Base-by-base conservation (phyloP, 2,888 invertebrate genomes). In the Ophion costatus region DNA sequence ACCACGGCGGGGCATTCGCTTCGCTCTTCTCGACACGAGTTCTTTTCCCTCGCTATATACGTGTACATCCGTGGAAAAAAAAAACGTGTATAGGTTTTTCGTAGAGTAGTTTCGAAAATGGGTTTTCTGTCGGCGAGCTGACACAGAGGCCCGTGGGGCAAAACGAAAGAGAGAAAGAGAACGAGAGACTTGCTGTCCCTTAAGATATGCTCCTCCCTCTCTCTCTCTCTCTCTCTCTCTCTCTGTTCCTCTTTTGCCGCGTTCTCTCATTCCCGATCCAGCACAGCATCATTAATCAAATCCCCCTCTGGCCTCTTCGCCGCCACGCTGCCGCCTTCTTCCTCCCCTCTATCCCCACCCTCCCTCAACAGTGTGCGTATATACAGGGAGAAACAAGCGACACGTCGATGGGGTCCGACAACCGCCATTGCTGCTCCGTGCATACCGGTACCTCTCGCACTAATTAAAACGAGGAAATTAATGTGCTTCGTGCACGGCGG, bases 401-500 rank as follows among this genome's bases (percentile, higher is more conserved):
- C 78, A 42, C 24, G 70, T 59, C 61, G 57, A 71, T 61, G 85
- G 87, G 87, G 88, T 85, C 86, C 89, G 87, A 87, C 84, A 78
- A 90, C 92, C 92, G 93, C 92, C 92, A 93, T 92, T 91, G 91
- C 91, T 88, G 89, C 90, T 91, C 89, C 92, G 91, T 91, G 89
- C 90, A 89, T 90, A 89, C 89, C 71, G 38, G 79, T 74, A 74
- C 74, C 85, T 85, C 85, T 85, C 91, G 91, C 91, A 91, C 92
- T 93, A 93, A 93, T 93, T 93, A 93, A 92, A 93, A 93, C 90
- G 91, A 91, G 93, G 92, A 93, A 93, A 93, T 93, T 93, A 93
- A 92, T 92, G 51, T 51, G 92, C 89, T 90, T 90, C 83, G 82
- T 63, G 51, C 69, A 77, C 76, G 80, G 75, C 67, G 82, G 67